These are phyloP conservation scores for Lophotis ruficrista DNA, from an alignment of 2,113 vertebrate species.

Conservation along the genomic window DNA sequence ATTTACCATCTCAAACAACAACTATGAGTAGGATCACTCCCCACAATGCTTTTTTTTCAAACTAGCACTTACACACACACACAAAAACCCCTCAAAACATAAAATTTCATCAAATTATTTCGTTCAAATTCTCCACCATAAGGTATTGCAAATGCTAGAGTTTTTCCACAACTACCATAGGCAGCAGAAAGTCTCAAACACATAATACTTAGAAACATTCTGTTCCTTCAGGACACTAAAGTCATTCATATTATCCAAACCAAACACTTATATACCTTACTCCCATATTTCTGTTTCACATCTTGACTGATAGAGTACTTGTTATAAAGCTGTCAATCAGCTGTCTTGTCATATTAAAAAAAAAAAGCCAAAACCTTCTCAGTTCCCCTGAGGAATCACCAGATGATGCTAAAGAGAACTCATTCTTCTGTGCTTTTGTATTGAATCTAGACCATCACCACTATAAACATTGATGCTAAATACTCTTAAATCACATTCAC, in stretches of 20 bases:
- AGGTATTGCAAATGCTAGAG: neutral
- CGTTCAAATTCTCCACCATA: neutral
- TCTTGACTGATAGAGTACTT: neutral
- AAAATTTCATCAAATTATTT: neutral
- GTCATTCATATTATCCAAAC: neutral
- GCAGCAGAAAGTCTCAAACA: neutral
- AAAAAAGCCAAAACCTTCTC: neutral
- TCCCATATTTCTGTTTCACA: neutral
- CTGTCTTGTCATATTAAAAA: neutral
- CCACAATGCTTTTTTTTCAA: neutral
- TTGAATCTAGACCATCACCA: neutral
- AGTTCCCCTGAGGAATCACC: neutral
- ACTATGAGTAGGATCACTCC: neutral
- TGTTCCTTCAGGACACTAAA: neutral
- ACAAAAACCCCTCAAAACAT: neutral
- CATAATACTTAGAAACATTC: neutral
- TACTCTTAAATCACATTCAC: neutral
- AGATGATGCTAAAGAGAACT: neutral
- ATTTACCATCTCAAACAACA: neutral
- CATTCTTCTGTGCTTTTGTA: neutral
- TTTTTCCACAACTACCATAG: neutral
- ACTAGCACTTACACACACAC: neutral
- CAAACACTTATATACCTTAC: neutral
- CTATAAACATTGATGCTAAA: neutral
- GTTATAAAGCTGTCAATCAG: neutral